Evolutionary conservation across 2,113 vertebrate genomes (phyloP), one percentile per base, ranked within the genome.

Genomic region (Eretmochelys imbricata): DNA sequence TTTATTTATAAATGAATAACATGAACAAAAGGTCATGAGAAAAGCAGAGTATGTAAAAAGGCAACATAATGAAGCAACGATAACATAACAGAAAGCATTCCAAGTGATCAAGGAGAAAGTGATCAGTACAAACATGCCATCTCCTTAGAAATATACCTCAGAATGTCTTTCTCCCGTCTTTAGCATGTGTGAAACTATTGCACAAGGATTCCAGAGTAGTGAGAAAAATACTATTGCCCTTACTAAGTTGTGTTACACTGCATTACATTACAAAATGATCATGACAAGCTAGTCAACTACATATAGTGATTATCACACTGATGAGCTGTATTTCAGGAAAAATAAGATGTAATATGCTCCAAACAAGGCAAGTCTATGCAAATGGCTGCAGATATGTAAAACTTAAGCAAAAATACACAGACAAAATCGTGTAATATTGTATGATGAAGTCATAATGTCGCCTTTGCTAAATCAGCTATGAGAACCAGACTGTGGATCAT

Each of bases 181-280:
- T 82, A 92, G 96, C 93, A 97, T 97, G 97, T 98, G 93, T 98
- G 96, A 95, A 97, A 97, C 93, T 94, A 97, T 93, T 90, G 97
- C 96, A 96, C 25, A 91, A 91, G 91, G 95, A 96, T 96, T 97
- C 97, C 78, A 95, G 90, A 89, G 95, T 96, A 96, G 95, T 98
- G 97, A 98, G 96, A 98, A 97, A 97, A 95, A 98, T 83, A 96
- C 85, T 98, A 96, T 98, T 98, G 97, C 90, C 93, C 97, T 98
- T 95, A 83, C 80, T 98, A 96, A 96, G 79, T 25, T 97, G 97
- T 96, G 91, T 96, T 97, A 95, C 96, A 97, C 95, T 83, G 89
- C 96, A 98, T 97, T 96, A 97, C 97, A 97, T 97, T 97, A 98
- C 95, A 97, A 98, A 98, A 97, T 96, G 97, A 98, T 97, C 53